phyloP scores from a whole-genome alignment of 2,797 vertebrate species.

The Melanotaenia nigrans region DNA sequence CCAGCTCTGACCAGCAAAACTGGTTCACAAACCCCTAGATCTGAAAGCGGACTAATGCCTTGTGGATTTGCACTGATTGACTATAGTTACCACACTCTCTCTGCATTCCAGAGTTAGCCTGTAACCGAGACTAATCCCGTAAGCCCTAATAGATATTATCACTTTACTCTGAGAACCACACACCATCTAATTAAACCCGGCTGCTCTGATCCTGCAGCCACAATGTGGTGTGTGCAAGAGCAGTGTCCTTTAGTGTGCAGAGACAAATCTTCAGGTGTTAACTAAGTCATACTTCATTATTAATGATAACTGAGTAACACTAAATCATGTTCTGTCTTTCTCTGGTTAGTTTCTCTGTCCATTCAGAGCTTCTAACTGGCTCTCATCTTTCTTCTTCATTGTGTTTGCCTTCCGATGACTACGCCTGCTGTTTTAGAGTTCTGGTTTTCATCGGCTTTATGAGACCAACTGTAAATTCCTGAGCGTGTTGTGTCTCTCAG shows the following conservation, averaged over 20 bases:
- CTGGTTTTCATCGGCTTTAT: conserved; percentile 78
- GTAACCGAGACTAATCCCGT: conserved; percentile 73
- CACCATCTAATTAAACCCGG: conserved; percentile 62
- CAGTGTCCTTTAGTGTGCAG: background rate
- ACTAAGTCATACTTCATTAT: conserved; percentile 16
- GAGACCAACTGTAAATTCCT: conserved; percentile 78
- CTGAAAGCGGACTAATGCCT: conserved; percentile 53
- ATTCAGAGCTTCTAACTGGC: conserved; percentile 41
- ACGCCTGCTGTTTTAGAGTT: conserved; percentile 66
- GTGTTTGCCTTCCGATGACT: conserved; percentile 55
- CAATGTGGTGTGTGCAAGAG: conserved; percentile 27
- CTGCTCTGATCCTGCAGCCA: conserved; percentile 50
- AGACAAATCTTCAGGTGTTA: conserved; percentile 31
- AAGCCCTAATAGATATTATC: conserved; percentile 77
- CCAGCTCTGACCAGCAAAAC: conserved; percentile 49
- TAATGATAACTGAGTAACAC: conserved; percentile 6
- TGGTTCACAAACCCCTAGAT: conserved; percentile 51
- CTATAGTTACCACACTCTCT: conserved; percentile 53
- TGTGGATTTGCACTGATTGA: conserved; percentile 57
- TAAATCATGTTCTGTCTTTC: conserved; percentile 7
- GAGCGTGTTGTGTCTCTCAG: conserved; percentile 62
- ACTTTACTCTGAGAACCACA: conserved; percentile 66
- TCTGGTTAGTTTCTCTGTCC: conserved; percentile 20
- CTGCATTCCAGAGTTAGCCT: conserved; percentile 57
- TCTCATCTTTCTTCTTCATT: conserved; percentile 27